Evolutionary conservation across 2,797 vertebrate genomes (phyloP).

Genomic region (Phataginus tricuspis): DNA sequence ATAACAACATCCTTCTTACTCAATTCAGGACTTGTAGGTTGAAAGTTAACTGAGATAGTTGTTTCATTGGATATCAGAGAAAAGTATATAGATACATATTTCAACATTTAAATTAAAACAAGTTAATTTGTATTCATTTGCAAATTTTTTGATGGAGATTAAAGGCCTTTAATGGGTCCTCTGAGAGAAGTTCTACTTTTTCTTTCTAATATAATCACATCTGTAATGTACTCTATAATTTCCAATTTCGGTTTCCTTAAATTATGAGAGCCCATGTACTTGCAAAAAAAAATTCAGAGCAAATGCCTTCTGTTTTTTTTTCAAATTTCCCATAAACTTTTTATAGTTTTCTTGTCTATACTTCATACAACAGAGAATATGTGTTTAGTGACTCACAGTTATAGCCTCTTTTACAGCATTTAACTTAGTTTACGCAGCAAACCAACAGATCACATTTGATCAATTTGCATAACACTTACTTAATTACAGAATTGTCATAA

Average conservation of each 20-base stretch:
- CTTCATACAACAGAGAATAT: constrained; percentile 31
- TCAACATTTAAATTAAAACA: constrained; percentile 32
- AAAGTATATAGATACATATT: neutral
- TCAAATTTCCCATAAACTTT: neutral
- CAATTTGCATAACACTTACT: constrained; percentile 64
- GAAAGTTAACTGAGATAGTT: neutral
- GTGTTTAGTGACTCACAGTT: constrained; percentile 31
- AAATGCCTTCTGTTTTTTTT: neutral
- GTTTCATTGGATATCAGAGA: neutral
- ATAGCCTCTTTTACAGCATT: constrained; percentile 46
- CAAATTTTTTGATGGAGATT: neutral
- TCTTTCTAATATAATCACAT: constrained; percentile 3
- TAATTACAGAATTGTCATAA: constrained; percentile 64
- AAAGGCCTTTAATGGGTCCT: neutral
- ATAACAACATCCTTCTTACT: neutral
- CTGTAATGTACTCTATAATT: neutral
- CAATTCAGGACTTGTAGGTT: neutral
- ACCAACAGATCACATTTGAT: constrained; percentile 40
- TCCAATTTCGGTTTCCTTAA: constrained; percentile 13
- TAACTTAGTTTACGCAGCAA: constrained; percentile 62
- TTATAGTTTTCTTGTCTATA: neutral
- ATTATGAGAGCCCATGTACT: neutral
- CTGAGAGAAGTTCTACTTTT: neutral
- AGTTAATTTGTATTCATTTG: constrained; percentile 21
- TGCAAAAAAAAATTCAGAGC: neutral